A percentile compares a stretch with the other conserved stretches of the same genome.
Evolutionary conservation across 1,140 invertebrate species (phyloP).

Genomic region (Charaxes varanes): DNA sequence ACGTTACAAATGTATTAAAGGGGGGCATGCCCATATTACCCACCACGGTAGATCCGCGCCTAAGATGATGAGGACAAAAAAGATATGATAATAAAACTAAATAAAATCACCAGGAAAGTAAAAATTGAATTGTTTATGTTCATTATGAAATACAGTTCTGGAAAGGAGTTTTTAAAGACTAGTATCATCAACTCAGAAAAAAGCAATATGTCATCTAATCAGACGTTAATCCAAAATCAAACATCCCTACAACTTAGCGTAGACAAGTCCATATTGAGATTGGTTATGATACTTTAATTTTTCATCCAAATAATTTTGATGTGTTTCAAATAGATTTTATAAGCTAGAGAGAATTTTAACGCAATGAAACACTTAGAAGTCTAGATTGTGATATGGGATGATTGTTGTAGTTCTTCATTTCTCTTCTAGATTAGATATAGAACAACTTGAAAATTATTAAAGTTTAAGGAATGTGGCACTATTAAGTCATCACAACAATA

Average conservation of each 20-base stretch:
- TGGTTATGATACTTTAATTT: too few species aligned
- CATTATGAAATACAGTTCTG: conserved; percentile 25
- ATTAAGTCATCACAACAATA: conserved; percentile 19
- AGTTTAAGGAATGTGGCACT: conserved; percentile 5
- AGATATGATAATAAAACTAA: too few species aligned
- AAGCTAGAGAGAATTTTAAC: neutral
- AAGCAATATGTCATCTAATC: too few species aligned
- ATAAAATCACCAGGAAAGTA: too few species aligned
- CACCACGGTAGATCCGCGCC: too few species aligned
- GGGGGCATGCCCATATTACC: too few species aligned
- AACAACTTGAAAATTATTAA: conserved; percentile 8
- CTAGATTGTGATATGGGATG: conserved; percentile 17
- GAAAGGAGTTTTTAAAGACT: conserved; percentile 18
- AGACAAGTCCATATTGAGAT: too few species aligned
- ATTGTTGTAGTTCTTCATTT: conserved; percentile 14
- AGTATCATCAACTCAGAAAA: conserved; percentile 21
- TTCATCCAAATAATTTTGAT: too few species aligned
- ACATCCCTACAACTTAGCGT: too few species aligned
- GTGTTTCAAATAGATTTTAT: neutral
- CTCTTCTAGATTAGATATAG: conserved; percentile 15
- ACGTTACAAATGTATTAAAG: too few species aligned
- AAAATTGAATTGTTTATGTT: conserved; percentile 8
- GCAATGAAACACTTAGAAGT: conserved; percentile 9
- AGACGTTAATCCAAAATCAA: too few species aligned
- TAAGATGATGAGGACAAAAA: too few species aligned